These are phyloP conservation scores for Edolisoma coerulescens DNA, from an alignment of 2,113 vertebrate genomes.

Conservation along the genomic window DNA sequence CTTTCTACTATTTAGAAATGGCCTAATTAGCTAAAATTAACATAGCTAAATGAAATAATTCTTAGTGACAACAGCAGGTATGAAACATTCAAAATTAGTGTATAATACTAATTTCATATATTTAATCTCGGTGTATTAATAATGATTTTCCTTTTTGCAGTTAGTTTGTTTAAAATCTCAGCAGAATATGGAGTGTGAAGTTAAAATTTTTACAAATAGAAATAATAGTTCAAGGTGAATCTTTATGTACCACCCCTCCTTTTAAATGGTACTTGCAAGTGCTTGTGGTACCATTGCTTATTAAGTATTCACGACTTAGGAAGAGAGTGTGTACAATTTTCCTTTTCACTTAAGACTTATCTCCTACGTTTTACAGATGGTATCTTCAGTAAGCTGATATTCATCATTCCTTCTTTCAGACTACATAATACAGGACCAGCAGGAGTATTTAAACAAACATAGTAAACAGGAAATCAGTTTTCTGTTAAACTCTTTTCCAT, in stretches of 20 bases:
- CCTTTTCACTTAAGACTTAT: neutral
- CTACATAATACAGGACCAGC: neutral
- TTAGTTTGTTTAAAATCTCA: neutral
- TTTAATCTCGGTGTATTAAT: neutral
- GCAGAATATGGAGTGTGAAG: neutral
- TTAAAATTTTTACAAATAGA: neutral
- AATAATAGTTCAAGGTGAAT: neutral
- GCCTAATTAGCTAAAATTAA: neutral
- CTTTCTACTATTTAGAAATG: neutral
- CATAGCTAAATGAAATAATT: neutral
- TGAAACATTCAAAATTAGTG: neutral
- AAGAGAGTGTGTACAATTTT: neutral
- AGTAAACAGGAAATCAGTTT: neutral
- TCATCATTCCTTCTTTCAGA: neutral
- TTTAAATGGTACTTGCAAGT: neutral
- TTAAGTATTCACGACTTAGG: neutral
- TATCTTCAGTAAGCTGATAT: neutral
- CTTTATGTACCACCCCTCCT: neutral
- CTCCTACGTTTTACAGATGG: neutral
- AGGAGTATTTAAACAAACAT: neutral
- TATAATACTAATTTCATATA: neutral
- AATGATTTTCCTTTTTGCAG: neutral
- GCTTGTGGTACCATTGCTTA: neutral
- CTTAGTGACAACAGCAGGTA: neutral
- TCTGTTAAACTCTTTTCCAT: neutral